These are phyloP conservation scores for Python bivittatus DNA, from an alignment of 2,113 vertebrate species.

Conservation along the genomic window DNA sequence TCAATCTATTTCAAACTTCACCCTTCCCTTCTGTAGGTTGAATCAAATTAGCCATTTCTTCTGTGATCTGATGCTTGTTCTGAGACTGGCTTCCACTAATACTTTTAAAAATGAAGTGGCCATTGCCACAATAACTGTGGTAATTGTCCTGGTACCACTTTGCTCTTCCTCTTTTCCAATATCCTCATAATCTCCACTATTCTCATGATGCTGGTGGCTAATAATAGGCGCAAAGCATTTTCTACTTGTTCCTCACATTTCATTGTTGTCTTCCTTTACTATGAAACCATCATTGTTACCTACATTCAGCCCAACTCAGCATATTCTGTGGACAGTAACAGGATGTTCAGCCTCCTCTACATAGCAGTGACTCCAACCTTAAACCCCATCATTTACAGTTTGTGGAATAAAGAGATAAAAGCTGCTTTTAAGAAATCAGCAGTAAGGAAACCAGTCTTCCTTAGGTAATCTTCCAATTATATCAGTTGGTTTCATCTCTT, in stretches of 20 bases:
- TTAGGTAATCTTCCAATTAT: no score
- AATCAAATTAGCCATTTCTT: conserved; percentile 58
- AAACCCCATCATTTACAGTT: no score
- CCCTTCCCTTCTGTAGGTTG: conserved; percentile 55
- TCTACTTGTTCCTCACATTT: conserved; percentile 47
- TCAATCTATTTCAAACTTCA: conserved; percentile 28
- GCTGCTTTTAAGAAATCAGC: not conserved
- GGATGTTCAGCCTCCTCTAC: no score
- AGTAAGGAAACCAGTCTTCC: not conserved
- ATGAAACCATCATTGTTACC: conserved; percentile 40
- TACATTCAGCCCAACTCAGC: conserved; percentile 30
- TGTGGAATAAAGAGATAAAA: no score
- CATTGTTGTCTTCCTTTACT: conserved; percentile 43
- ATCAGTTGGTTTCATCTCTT: no score
- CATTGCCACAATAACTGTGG: not conserved
- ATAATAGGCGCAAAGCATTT: conserved; percentile 49
- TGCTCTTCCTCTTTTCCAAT: no score
- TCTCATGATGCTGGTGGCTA: conserved; percentile 14
- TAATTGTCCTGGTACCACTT: conserved; percentile 31
- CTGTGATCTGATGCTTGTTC: conserved; percentile 57
- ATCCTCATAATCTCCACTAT: conserved; percentile 21
- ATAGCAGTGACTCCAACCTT: no score
- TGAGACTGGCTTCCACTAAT: no score
- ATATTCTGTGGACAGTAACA: no score
- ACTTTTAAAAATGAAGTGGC: conserved; percentile 35